Evolutionary conservation across 2,888 invertebrate species (phyloP).

Genomic region (Ganaspis brasiliensis): DNA sequence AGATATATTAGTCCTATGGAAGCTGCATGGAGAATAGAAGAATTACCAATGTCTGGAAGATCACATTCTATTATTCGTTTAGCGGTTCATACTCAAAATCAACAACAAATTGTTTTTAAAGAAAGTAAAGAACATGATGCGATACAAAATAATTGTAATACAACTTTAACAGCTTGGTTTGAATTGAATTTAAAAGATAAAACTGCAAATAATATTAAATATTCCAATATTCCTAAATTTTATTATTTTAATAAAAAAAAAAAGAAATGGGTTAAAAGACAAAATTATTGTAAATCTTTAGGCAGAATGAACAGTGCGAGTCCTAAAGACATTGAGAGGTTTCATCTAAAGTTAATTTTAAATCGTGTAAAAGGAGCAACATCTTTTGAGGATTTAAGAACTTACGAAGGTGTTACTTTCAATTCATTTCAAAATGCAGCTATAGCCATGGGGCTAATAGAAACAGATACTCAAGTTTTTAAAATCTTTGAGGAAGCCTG

Average conservation of each 20-base stretch:
- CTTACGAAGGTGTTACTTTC: background rate
- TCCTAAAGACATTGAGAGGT: background rate
- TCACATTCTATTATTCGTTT: conserved; percentile 53
- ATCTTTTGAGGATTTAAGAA: background rate
- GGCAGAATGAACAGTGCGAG: background rate
- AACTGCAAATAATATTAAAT: conserved; percentile 8
- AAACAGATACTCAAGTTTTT: no score
- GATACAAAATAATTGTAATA: conserved; percentile 24
- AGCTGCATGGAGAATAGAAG: conserved; percentile 59
- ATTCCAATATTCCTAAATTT: conserved; percentile 45
- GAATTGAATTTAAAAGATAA: background rate
- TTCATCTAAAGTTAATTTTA: background rate
- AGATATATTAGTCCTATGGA: conserved; percentile 55
- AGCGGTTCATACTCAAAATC: conserved; percentile 53
- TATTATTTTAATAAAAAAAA: conserved; percentile 41
- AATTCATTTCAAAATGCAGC: no score
- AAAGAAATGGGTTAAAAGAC: conserved; percentile 29
- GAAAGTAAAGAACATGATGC: background rate
- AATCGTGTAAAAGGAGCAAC: background rate
- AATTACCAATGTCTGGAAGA: conserved; percentile 54
- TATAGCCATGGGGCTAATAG: no score
- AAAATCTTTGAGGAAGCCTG: no score
- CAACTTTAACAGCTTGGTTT: conserved; percentile 54
- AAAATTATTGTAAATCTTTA: background rate
- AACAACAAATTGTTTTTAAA: background rate